Evolutionary conservation across 1,140 invertebrate species (phyloP).

Genomic region (Carposina sasakii): DNA sequence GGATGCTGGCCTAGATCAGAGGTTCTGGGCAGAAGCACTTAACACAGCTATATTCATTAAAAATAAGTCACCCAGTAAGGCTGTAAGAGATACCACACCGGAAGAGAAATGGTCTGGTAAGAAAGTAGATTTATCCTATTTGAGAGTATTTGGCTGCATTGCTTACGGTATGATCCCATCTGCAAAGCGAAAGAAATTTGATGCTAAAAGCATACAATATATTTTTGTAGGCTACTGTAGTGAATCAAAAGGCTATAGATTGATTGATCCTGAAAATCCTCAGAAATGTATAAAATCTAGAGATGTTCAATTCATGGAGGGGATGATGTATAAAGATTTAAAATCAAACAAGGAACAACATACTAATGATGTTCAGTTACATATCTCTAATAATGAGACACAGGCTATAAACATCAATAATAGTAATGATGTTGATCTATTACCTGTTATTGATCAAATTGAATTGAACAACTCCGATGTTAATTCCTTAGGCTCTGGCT

Average conservation of each 20-base stretch:
- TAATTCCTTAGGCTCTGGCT: no score
- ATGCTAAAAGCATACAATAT: slow-evolving; percentile 34
- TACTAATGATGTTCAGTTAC: slow-evolving; percentile 2
- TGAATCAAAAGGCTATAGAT: slow-evolving; percentile 48
- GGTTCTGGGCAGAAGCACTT: slow-evolving; percentile 30
- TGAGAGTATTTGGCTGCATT: slow-evolving; percentile 57
- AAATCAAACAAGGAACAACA: background rate
- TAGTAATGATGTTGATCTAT: no score
- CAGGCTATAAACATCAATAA: no score
- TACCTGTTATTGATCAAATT: no score
- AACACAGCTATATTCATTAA: slow-evolving; percentile 19
- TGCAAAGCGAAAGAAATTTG: slow-evolving; percentile 41
- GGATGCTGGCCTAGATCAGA: background rate
- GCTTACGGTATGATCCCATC: slow-evolving; percentile 52
- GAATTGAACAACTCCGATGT: no score
- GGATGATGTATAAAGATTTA: slow-evolving; percentile 10
- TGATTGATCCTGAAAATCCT: slow-evolving; percentile 38
- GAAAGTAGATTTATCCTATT: slow-evolving; percentile 45
- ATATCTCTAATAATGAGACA: background rate
- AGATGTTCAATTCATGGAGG: slow-evolving; percentile 41
- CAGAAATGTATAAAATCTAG: slow-evolving; percentile 27
- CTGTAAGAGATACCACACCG: slow-evolving; percentile 29
- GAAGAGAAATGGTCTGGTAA: slow-evolving; percentile 49
- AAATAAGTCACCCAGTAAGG: slow-evolving; percentile 14
- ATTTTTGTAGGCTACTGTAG: slow-evolving; percentile 63